Conservation (phyloP, 2,797 vertebrate genomes). For the Todus mexicanus region DNA sequence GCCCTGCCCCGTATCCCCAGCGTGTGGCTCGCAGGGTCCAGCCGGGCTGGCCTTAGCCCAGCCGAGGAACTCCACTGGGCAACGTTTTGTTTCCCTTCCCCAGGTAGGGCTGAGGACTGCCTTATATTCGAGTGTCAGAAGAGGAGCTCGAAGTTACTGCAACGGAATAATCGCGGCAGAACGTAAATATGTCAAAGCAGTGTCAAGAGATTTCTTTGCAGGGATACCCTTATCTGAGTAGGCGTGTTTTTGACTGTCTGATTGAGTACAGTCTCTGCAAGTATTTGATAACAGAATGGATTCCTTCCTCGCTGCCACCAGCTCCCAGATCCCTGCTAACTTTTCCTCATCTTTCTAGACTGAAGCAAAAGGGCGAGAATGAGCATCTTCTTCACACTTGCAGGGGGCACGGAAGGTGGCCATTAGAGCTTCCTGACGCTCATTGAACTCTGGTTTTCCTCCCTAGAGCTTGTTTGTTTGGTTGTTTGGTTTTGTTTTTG, state of each 20-base stretch:
- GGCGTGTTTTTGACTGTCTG: conserved; percentile 51
- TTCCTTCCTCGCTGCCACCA: not conserved
- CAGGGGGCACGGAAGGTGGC: not conserved
- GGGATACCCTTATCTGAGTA: conserved; percentile 60
- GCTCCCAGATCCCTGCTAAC: not conserved
- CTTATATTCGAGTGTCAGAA: not conserved
- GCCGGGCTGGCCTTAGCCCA: not conserved
- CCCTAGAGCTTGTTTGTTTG: not conserved
- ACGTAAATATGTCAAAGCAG: conserved; percentile 52
- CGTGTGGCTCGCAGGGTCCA: not conserved
- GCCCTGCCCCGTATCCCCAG: not conserved
- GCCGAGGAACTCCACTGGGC: not conserved
- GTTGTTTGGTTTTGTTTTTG: not conserved
- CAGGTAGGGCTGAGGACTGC: not conserved
- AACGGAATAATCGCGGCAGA: not conserved
- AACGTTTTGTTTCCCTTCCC: not conserved
- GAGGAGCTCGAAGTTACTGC: not conserved
- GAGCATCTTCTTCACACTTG: not conserved
- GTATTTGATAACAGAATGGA: conserved; percentile 16
- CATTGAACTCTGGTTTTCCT: not conserved
- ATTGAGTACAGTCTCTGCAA: conserved; percentile 22
- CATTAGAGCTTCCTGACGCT: not conserved
- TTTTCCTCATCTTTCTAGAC: not conserved
- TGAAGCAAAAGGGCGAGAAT: not conserved
- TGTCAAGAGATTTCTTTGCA: conserved; percentile 56